Evolutionary conservation across 2,888 invertebrate genomes (phyloP).

Genomic region (Melolontha melolontha): DNA sequence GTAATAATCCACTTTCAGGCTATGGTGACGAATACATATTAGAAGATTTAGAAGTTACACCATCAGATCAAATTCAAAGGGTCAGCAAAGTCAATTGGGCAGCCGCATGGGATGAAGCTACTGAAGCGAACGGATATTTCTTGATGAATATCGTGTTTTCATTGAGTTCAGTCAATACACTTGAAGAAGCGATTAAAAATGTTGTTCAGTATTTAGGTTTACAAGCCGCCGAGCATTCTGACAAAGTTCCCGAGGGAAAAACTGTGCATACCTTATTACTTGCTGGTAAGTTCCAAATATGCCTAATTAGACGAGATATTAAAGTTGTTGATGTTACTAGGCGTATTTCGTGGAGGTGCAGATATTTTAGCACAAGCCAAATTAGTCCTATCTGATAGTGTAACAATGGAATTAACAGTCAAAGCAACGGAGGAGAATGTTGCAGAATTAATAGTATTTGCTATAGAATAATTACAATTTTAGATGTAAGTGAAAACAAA

Average conservation of each 20-base stretch:
- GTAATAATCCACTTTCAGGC: conserved; percentile 64
- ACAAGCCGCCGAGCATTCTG: conserved; percentile 86
- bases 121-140: conserved; percentile 67
- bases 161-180: conserved; percentile 80
- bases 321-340: conserved; percentile 58
- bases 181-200: conserved; percentile 88
- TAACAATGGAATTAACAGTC: conserved; percentile 94
- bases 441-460: conserved; percentile 87
- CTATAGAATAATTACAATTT: conserved; percentile 76
- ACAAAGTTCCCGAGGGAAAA: conserved; percentile 85
- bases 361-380: conserved; percentile 91
- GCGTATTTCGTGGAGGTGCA: conserved; percentile 90
- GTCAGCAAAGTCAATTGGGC: conserved; percentile 80
- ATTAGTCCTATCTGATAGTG: conserved; percentile 82
- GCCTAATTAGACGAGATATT: conserved; percentile 7
- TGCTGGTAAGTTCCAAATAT: conserved; percentile 70
- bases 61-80: conserved; percentile 88
- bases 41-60: conserved; percentile 89
- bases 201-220: conserved; percentile 86
- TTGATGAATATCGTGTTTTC: conserved; percentile 91
- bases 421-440: conserved; percentile 87
- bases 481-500: too few relatives aligned
- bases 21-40: conserved; percentile 96
- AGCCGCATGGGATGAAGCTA: conserved; percentile 77
- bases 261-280: conserved; percentile 84